phyloP scores from a whole-genome alignment of 2,113 vertebrate genomes.

The Rhinolophus ferrumequinum region DNA sequence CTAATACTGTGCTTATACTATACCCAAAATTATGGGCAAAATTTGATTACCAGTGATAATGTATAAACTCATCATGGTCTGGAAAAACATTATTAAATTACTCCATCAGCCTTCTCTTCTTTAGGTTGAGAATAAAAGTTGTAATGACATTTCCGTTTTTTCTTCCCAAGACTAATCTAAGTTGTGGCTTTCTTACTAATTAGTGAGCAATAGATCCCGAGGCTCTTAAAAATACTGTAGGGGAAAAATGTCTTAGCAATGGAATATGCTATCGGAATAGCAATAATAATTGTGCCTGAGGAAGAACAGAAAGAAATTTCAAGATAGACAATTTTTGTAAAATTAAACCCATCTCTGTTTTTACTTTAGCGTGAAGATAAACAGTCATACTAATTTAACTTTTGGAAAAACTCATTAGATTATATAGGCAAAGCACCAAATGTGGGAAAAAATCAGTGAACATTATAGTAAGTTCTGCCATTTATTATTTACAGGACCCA shows the following conservation, averaged over 20 bases:
- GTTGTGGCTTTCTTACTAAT: neutral
- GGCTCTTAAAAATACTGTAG: neutral
- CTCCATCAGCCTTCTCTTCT: neutral
- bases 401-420: conserved; percentile 9
- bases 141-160: neutral
- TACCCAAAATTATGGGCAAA: neutral
- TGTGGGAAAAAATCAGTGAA: neutral
- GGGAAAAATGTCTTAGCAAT: neutral
- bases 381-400: conserved; percentile 11
- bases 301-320: conserved; percentile 32
- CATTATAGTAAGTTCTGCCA: neutral
- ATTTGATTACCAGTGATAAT: accelerated
- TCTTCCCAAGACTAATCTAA: neutral
- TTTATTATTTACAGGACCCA: neutral
- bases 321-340: conserved; percentile 38
- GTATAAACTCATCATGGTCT: neutral
- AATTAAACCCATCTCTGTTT: conserved; percentile 59
- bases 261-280: neutral
- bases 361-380: conserved; percentile 44
- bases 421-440: neutral
- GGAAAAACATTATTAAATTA: neutral
- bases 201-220: neutral
- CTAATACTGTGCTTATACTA: neutral
- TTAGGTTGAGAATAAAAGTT: neutral
- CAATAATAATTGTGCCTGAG: conserved; percentile 14